Evolutionary conservation across 2,888 invertebrate genomes (phyloP).

Genomic region (Gortyna flavago): DNA sequence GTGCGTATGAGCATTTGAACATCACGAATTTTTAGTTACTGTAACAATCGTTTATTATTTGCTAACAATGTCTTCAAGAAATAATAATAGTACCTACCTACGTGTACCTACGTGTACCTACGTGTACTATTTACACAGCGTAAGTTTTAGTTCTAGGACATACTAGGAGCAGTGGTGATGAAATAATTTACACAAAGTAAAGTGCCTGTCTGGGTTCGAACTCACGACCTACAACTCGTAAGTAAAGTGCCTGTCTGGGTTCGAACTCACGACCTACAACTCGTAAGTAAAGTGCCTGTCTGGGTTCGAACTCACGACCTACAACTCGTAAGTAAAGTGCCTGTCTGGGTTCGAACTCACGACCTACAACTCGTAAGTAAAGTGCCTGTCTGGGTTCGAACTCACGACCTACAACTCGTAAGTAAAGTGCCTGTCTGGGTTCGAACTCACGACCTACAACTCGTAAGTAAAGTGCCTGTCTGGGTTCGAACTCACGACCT

Average conservation of each 20-base stretch:
- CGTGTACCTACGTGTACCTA: not conserved
- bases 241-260: too few relatives aligned
- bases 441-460: too few relatives aligned
- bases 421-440: not conserved
- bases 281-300: too few relatives aligned
- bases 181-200: too few relatives aligned
- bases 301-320: too few relatives aligned
- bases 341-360: too few relatives aligned
- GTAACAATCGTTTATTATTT: not conserved
- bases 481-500: not conserved
- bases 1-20: constrained; percentile 12
- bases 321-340: not conserved
- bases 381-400: too few relatives aligned
- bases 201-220: not conserved
- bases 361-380: not conserved
- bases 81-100: too few relatives aligned
- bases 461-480: too few relatives aligned
- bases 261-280: not conserved
- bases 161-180: too few relatives aligned
- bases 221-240: not conserved
- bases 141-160: too few relatives aligned
- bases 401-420: not conserved
- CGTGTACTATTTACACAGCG: not conserved
- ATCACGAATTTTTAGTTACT: constrained; percentile 43
- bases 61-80: constrained; percentile 19